phyloP scores from a whole-genome alignment of 2,113 vertebrate genomes.

The Charina bottae region DNA sequence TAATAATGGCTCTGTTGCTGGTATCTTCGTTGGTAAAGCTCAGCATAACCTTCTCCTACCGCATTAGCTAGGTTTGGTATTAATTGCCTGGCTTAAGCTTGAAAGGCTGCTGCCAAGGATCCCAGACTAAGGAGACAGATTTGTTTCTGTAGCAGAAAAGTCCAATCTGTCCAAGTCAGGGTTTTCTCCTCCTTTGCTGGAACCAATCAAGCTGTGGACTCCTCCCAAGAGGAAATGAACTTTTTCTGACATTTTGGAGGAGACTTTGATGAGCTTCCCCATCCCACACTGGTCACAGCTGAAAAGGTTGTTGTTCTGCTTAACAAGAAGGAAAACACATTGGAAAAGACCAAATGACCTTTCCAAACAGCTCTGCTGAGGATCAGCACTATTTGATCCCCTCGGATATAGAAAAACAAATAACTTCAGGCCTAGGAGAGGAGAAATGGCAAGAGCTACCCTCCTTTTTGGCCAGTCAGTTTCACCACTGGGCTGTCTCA shows the following conservation, averaged over 20 bases:
- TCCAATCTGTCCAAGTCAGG: background rate
- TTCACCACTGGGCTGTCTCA: background rate
- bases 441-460: background rate
- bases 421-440: background rate
- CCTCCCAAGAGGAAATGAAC: slow-evolving; percentile 10
- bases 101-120: background rate
- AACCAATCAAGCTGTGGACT: slow-evolving; percentile 10
- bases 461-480: background rate
- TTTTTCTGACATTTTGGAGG: slow-evolving; percentile 34
- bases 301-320: slow-evolving; percentile 7
- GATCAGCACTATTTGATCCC: slow-evolving; percentile 24
- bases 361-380: background rate
- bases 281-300: background rate
- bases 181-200: slow-evolving; percentile 8
- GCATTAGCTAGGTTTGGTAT: background rate
- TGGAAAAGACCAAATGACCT: background rate
- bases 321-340: background rate
- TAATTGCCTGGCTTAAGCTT: background rate
- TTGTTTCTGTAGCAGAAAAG: slow-evolving; percentile 16
- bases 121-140: background rate
- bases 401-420: background rate
- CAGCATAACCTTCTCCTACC: background rate
- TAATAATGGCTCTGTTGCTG: background rate
- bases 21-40: background rate
- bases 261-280: background rate